phyloP scores from a whole-genome alignment of 2,888 invertebrate genomes.

The Scelioninae gen. 2 region DNA sequence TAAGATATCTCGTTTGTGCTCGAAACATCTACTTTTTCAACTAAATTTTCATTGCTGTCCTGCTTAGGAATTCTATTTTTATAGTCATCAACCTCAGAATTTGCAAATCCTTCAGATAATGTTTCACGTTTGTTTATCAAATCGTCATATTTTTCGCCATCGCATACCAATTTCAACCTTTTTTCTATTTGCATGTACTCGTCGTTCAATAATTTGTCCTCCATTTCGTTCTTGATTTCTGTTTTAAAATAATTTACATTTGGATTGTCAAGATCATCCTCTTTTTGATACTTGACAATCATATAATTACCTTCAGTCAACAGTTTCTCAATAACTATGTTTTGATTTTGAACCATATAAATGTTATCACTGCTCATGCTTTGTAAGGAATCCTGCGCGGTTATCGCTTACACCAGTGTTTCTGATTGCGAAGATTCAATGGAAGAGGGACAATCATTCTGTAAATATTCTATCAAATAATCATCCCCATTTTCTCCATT shows the following conservation, averaged over 20 bases:
- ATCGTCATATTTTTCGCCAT: constrained; percentile 54
- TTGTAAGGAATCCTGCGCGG: not conserved
- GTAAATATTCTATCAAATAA: constrained; percentile 63
- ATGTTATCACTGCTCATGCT: constrained; percentile 54
- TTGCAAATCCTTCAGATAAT: not conserved
- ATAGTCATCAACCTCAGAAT: constrained; percentile 1
- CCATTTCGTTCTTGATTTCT: constrained; percentile 62
- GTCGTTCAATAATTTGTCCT: constrained; percentile 57
- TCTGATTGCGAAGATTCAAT: constrained; percentile 4
- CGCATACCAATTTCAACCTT: constrained; percentile 65
- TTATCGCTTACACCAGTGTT: constrained; percentile 1
- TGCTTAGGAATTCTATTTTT: not conserved
- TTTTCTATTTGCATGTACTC: constrained; percentile 70
- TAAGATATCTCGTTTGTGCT: not conserved
- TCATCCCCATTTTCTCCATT: constrained; percentile 56
- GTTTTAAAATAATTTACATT: constrained; percentile 47
- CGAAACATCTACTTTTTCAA: constrained; percentile 3
- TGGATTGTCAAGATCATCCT: not conserved
- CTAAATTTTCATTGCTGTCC: not conserved
- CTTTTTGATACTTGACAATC: constrained; percentile 30
- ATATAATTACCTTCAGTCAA: constrained; percentile 57
- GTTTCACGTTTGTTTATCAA: constrained; percentile 17
- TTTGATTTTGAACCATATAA: constrained; percentile 62
- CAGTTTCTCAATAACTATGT: constrained; percentile 52
- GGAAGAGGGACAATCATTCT: constrained; percentile 54